Conservation (phyloP, 1,140 invertebrate species). For the Drosophila truncata region DNA sequence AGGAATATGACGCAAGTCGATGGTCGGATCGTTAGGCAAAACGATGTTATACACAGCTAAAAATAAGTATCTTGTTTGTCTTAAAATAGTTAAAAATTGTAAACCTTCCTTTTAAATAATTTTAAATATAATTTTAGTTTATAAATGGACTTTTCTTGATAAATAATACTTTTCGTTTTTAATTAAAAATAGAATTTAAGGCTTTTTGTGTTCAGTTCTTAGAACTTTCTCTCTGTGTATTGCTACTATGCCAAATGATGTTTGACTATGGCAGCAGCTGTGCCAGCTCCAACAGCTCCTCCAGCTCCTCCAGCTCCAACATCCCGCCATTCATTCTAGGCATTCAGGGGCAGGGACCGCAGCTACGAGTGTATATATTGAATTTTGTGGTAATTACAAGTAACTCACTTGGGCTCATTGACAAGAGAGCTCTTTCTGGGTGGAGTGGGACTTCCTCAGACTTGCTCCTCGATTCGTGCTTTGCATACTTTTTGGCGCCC, state of each 20-base stretch:
- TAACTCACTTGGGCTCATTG: conserved; percentile 75
- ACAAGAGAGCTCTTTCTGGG: conserved; percentile 6
- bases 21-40: conserved; percentile 71
- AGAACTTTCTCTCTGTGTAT: conserved; percentile 1
- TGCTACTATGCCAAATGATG: conserved; percentile 73
- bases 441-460: conserved; percentile 4
- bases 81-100: background rate
- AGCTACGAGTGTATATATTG: conserved; percentile 69
- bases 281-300: conserved; percentile 8
- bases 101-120: too few species aligned
- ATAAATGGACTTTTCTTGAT: rapidly evolving
- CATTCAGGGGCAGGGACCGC: conserved; percentile 6
- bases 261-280: conserved; percentile 65
- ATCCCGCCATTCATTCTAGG: conserved; percentile 2
- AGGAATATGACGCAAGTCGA: conserved; percentile 52
- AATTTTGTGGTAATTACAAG: conserved; percentile 83
- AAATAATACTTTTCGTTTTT: background rate
- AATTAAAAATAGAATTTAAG: too few species aligned
- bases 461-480: conserved; percentile 17
- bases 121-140: background rate
- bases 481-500: conserved; percentile 73
- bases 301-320: background rate
- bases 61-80: background rate
- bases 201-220: too few species aligned
- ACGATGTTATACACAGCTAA: conserved; percentile 29